phyloP scores from a whole-genome alignment of 2,797 vertebrate genomes.

The Helarctos malayanus region DNA sequence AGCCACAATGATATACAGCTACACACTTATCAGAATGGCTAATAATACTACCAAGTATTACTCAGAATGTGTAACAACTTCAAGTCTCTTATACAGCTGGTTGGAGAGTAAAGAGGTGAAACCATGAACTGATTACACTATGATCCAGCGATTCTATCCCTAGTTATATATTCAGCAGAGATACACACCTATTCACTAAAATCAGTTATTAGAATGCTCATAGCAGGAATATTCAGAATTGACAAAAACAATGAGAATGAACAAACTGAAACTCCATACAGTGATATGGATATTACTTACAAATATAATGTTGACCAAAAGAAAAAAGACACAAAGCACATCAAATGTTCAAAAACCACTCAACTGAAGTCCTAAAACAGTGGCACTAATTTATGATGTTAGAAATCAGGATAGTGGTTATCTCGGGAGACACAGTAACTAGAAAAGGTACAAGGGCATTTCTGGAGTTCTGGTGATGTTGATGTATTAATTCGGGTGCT shows the following conservation, averaged over 20 bases:
- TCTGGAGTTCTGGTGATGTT: background rate
- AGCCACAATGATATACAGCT: background rate
- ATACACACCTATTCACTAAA: background rate
- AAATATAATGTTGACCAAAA: background rate
- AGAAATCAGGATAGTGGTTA: background rate
- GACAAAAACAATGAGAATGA: background rate
- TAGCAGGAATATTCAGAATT: background rate
- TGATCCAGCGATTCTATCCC: background rate
- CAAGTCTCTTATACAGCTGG: background rate
- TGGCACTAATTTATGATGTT: background rate
- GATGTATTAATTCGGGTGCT: background rate
- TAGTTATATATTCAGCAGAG: background rate
- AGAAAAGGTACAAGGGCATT: background rate
- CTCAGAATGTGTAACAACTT: background rate
- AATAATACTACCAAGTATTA: background rate
- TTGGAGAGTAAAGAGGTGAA: background rate
- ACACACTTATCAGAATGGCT: background rate
- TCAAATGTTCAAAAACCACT: background rate
- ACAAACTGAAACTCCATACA: background rate
- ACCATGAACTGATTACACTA: fast-evolving
- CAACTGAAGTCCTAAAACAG: background rate
- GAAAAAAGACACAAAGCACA: background rate
- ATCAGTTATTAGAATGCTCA: background rate
- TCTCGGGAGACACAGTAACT: background rate
- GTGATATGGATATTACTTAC: background rate